These are phyloP conservation scores for Acrocephalus arundinaceus DNA, from an alignment of 2,113 vertebrate genomes.

Conservation along the genomic window DNA sequence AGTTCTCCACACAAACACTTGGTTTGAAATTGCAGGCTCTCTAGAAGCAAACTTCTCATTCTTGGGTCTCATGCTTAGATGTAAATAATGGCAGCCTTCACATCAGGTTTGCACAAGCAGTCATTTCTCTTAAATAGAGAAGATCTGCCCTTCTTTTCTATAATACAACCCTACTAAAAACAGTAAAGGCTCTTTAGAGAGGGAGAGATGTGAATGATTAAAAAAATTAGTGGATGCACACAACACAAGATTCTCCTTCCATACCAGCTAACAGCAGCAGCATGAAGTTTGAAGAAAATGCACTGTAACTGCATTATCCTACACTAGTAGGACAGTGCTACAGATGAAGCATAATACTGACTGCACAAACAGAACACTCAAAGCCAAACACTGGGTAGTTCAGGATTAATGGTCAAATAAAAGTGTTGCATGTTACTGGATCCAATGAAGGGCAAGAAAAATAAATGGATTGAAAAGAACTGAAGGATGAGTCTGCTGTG, in stretches of 20 bases:
- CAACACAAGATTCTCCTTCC: not conserved
- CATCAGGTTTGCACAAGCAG: not conserved
- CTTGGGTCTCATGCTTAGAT: constrained; percentile 3
- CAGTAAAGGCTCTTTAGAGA: constrained; percentile 10
- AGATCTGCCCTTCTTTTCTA: not conserved
- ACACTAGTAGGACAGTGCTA: not conserved
- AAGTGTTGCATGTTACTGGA: not conserved
- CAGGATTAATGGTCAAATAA: not conserved
- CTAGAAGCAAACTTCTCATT: not conserved
- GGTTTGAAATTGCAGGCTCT: not conserved
- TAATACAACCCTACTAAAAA: not conserved
- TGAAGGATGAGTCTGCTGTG: not conserved
- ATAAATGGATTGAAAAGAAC: not conserved
- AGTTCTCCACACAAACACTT: not conserved
- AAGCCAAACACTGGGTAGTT: not conserved
- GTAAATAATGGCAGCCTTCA: constrained; percentile 13
- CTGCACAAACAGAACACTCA: not conserved
- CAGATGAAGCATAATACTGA: not conserved
- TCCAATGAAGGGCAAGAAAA: not conserved
- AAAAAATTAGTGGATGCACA: not conserved
- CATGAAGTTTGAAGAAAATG: not conserved
- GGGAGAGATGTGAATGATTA: not conserved
- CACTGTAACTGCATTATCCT: not conserved
- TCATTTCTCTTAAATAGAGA: not conserved
- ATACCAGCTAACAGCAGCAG: constrained; percentile 32